Evolutionary conservation across 1,140 invertebrate genomes (phyloP), one percentile per base, ranked within the genome.

Genomic region (Eulimnadia texana): DNA sequence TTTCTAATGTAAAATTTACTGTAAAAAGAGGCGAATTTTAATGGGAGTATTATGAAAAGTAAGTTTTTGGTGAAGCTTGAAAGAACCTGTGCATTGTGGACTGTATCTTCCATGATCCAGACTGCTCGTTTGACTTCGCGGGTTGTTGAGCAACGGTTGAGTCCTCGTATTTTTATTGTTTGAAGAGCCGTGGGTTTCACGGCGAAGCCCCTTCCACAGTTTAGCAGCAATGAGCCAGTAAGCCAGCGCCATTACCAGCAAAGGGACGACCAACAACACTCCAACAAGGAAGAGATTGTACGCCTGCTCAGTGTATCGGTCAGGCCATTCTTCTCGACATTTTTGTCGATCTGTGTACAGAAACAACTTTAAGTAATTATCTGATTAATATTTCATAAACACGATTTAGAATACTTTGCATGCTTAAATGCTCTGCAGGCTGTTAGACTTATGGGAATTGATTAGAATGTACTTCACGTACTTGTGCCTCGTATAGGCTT

Each of bases 221-320:
- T 73, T 74, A 58, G 67, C 53, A 10, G 73, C 82, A 50, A 90
- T 88, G 13, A 84, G 72, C 19, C 79, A 83, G 67, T 88, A 88
- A 2, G 85, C 85, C 27, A 84, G 75, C 0, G 79, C 80, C 77
- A 92, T 84, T 55, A 90, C 79, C 47, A 86, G 68, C 60, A 91
- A 74, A 0, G 88, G 88, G 6, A 89, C 67, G 1, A 89, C 73
- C 2, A 91, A 76, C 1, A 91, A 72, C 3, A 82, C 77, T 0
- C 82, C 75, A 67, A 88, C 84, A 66, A 91, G 72, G 57, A 86
- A 80, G 2, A 90, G 71, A 69, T 85, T 89, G 73, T 86, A 91
- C 0, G 78, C 78, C 51, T 79, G 76, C 67, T 89, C 86, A 59
- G 73, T 72, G 22, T 77, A 75, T 28, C 76, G 67, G 56, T 73